Evolutionary conservation across 2,113 vertebrate species (phyloP).

Genomic region (Megalops atlanticus): DNA sequence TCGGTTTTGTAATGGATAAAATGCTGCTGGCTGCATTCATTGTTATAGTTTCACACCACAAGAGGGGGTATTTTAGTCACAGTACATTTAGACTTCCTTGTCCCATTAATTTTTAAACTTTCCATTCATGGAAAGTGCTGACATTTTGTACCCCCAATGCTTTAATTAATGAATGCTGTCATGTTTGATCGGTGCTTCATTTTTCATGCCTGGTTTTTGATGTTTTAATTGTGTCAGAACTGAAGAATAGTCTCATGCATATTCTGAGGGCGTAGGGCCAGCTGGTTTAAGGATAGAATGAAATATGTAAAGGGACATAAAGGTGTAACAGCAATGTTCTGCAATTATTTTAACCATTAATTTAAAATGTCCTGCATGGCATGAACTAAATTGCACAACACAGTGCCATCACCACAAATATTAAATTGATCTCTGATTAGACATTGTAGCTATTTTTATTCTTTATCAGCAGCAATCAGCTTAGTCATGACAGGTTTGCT

Average conservation of each 20-base stretch:
- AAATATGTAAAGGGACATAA: neutral
- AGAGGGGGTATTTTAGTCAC: conserved; percentile 44
- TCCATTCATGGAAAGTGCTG: neutral
- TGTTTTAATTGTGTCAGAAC: neutral
- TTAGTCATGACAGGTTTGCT: conserved; percentile 42
- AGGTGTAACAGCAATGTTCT: neutral
- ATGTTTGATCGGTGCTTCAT: neutral
- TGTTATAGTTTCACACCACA: conserved; percentile 35
- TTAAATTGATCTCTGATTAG: conserved; percentile 19
- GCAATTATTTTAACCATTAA: conserved; percentile 17
- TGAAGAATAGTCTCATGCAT: neutral
- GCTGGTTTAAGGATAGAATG: neutral
- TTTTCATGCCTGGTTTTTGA: neutral
- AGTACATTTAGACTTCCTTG: neutral
- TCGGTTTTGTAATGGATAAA: neutral
- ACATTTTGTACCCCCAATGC: neutral
- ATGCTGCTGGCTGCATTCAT: neutral
- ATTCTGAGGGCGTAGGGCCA: neutral
- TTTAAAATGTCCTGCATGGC: conserved; percentile 32
- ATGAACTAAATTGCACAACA: conserved; percentile 36
- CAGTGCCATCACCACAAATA: conserved; percentile 36
- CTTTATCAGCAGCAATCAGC: conserved; percentile 19
- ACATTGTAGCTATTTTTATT: conserved; percentile 31
- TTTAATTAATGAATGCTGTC: neutral
- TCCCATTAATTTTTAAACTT: neutral